Evolutionary conservation across 1,140 invertebrate genomes (phyloP), one percentile per base, ranked within the genome.

Genomic region (Euwallacea similis): DNA sequence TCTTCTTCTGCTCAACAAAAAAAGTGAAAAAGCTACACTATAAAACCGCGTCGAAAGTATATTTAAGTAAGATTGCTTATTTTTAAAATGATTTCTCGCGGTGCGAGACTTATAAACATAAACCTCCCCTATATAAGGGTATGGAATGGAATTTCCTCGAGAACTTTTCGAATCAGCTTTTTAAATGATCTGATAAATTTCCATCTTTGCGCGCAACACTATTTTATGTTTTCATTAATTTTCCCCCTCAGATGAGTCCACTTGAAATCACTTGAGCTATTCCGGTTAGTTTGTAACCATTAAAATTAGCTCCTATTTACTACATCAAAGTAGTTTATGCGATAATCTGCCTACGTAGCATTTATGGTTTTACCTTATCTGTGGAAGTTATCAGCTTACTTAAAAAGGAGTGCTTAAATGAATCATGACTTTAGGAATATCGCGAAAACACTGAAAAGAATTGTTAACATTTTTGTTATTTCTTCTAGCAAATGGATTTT

Each of bases 21-120:
- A 66, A 66, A 56, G 56, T 56, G 50, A 43, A 56, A 66, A 66
- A 66, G 50, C 53, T 9, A n/a, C 15, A 54, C 42, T 8, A 66
- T 66, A 66, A 66, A 66, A 66, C 64, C 64, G 64, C 54, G 42
- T 56, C 33, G 53, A n/a, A 65, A 66, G 64, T 66, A 66, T 56
- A 66, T 66, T 66, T 58, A 58, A 66, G 64, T 66, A 54, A 66
- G 64, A 66, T 66, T 66, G 64, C 64, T 66, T 66, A 66, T 66
- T 66, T 66, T 66, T 13, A 66, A 66, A 66, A 66, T 66, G 64
- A 66, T 66, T 66, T 62, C 56, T 66, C 64, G 42, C 46, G 55
- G 42, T 50, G 64, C 53, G 9, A 58, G 42, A 43, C 64, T 66
- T 66, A 66, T 66, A 66, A 66, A 66, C 64, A 66, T 66, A 66